Evolutionary conservation across 2,888 invertebrate genomes (phyloP), one percentile per base, ranked within the genome.

Genomic region (Entomobrya multifasciata): DNA sequence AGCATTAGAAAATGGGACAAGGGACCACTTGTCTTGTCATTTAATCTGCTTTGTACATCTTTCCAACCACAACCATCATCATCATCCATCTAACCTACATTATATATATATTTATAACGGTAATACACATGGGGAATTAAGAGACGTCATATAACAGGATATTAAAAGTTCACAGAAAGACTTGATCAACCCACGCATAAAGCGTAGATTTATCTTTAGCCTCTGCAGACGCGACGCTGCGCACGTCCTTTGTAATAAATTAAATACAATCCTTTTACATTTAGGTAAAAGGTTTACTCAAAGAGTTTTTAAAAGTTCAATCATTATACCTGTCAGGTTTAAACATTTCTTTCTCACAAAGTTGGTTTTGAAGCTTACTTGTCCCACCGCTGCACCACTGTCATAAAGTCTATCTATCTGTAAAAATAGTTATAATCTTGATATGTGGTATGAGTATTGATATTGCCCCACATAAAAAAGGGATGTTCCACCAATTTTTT

Each of bases 291-390:
- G n/a, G 49, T 11, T 36, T n/a, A 25, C 72, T 8, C 22, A 72
- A 0, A 72, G 49, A 22, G 27, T 27, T 17, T n/a, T 22, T 22
- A 6, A 72, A 49, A 17, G 52, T 72, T 72, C 72, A 72, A 47
- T 44, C 44, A 67, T 44, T 70, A 20, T 22, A 72, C 30, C 72
- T 72, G 72, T 72, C 72, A 72, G 27, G 10, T 27, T 22, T 10
- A 22, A 10, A 25, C 17, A 27, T 72, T 72, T 8, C 6, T 49
- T 72, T 72, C 8, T 36, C 36, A 36, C 4, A 4, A 36, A 36
- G 36, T 4, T 8, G 36, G 4, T 36, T 8, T 36, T 8, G 8
- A 36, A 36, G 36, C 36, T 6, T 6, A 4, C 36, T 36, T 36
- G 8, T 36, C 8, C 36, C 5, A n/a, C n/a, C n/a, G 49, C 13